Evolutionary conservation across 1,140 invertebrate genomes (phyloP).

Genomic region (Drosophila bocki): DNA sequence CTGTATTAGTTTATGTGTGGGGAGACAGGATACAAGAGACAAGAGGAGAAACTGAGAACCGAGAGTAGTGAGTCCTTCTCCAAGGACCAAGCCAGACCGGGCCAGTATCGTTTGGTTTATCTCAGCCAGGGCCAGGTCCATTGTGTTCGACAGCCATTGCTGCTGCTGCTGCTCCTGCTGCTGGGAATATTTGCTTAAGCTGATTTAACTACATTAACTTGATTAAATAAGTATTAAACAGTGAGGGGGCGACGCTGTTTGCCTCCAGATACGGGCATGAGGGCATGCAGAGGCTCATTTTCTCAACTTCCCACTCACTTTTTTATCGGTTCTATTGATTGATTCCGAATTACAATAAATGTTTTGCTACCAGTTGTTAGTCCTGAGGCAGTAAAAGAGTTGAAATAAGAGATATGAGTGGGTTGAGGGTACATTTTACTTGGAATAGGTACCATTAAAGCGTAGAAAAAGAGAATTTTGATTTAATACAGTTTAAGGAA

Average conservation of each 20-base stretch:
- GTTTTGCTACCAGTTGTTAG: conserved; percentile 43
- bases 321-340: conserved; percentile 73
- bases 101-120: conserved; percentile 51
- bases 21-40: not conserved
- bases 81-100: not conserved
- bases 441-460: not conserved
- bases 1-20: conserved; percentile 45
- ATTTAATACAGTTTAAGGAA: not conserved
- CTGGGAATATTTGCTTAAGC: conserved; percentile 81
- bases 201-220: conserved; percentile 84
- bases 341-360: conserved; percentile 77
- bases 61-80: conserved; percentile 4
- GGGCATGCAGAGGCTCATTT: conserved; percentile 2
- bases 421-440: not conserved
- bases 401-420: not conserved
- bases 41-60: not conserved
- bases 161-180: conserved; percentile 23
- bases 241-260: conserved; percentile 28
- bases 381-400: conserved; percentile 19
- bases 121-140: conserved; percentile 44
- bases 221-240: conserved; percentile 83
- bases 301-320: conserved; percentile 23
- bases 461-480: not conserved
- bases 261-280: conserved; percentile 25
- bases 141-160: conserved; percentile 63